Conservation (phyloP, 1,140 invertebrate species). For the Glomeris maerens region DNA sequence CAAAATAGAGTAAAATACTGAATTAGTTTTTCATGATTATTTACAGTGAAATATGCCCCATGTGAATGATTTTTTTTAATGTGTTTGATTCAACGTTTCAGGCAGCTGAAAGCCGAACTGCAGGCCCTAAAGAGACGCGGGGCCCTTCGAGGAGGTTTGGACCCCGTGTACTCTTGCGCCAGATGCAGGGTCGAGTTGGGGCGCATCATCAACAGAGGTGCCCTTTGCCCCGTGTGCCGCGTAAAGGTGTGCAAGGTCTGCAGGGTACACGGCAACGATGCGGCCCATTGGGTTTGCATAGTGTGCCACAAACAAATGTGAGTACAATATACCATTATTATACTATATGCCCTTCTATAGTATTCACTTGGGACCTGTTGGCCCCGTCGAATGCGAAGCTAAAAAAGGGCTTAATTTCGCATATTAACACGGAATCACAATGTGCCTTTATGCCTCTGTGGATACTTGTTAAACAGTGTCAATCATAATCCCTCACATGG, state of each 20-base stretch:
- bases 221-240: constrained; percentile 49
- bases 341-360: not conserved
- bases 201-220: constrained; percentile 56
- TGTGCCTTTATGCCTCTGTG: too few species aligned
- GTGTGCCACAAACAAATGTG: constrained; percentile 60
- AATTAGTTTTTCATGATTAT: not conserved
- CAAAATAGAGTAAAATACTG: not conserved
- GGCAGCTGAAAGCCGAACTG: constrained; percentile 47
- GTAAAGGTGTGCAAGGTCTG: constrained; percentile 57
- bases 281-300: constrained; percentile 54
- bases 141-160: constrained; percentile 30
- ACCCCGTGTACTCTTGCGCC: constrained; percentile 41
- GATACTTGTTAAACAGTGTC: too few species aligned
- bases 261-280: constrained; percentile 42
- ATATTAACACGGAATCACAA: too few species aligned
- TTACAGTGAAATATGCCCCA: not conserved
- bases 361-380: too few species aligned
- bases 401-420: too few species aligned
- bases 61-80: not conserved
- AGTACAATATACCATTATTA: constrained; percentile 30
- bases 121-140: constrained; percentile 43
- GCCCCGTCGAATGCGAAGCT: too few species aligned
- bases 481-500: too few species aligned
- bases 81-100: constrained; percentile 25
- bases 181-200: constrained; percentile 53